Evolutionary conservation across 2,888 invertebrate genomes (phyloP).

Genomic region (Ligdia adustata): DNA sequence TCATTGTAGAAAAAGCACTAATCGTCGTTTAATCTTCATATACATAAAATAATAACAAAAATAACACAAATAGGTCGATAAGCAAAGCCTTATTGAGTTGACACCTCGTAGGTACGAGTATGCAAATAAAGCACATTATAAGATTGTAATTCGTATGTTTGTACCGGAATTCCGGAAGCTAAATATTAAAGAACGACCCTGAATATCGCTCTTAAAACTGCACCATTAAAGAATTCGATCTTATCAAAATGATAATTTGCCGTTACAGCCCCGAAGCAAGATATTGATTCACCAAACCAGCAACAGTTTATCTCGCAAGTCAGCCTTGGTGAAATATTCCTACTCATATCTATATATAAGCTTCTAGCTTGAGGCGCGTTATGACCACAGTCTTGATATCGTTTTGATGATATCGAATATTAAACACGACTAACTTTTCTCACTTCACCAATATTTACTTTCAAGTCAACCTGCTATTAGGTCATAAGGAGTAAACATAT

Average conservation of each 20-base stretch:
- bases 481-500: too few species aligned
- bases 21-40: too few species aligned
- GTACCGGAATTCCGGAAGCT: conserved; percentile 7
- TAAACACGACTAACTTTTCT: neutral
- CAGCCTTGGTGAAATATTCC: conserved; percentile 41
- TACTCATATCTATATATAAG: conserved; percentile 25
- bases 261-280: conserved; percentile 32
- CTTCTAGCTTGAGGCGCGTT: conserved; percentile 31
- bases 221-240: conserved; percentile 9
- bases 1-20: too few species aligned
- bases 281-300: conserved; percentile 39
- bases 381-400: conserved; percentile 36
- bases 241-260: conserved; percentile 20
- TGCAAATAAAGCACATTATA: too few species aligned
- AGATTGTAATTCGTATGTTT: too few species aligned
- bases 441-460: too few species aligned
- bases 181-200: conserved; percentile 5
- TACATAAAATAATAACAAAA: too few species aligned
- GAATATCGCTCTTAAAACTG: conserved; percentile 6
- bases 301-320: conserved; percentile 31
- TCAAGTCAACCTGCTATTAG: too few species aligned
- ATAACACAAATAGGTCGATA: too few species aligned
- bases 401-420: conserved; percentile 27
- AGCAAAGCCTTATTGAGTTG: too few species aligned
- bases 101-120: too few species aligned